Base-by-base conservation (phyloP, 1,140 invertebrate species). In the Augochlora pura region DNA sequence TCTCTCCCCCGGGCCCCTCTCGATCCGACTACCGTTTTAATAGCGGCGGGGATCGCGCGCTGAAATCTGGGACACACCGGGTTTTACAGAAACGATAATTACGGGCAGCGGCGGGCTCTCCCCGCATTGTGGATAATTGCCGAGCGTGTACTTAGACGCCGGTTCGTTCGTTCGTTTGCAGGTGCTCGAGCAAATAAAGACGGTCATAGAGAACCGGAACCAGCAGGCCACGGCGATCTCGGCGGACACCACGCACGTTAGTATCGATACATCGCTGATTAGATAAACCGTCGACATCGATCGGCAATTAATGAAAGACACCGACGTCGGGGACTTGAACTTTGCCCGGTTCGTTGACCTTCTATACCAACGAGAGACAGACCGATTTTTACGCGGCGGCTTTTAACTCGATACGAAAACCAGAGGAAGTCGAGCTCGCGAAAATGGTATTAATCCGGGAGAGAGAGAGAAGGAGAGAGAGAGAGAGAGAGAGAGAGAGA, bases 151-250 rank as follows among this genome's bases (percentile, higher is more conserved):
- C 25, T 46, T 46, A 46, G 42, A 42, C 39, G 64, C 67, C 16
- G 42, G 21, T 71, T 85, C 75, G 83, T 87, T 85, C 75, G 83
- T 87, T 86, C 77, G 83, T 87, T 87, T 73, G 60, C 81, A 93
- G 92, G 91, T 93, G 82, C 86, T 93, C 77, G 92, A 93, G 81
- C 92, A 92, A 88, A 93, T 93, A 86, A 92, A 93, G 84, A 92
- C 91, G 52, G 92, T 91, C 78, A 92, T 93, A 87, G 92, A 93
- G 87, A 92, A 88, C 83, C 88, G 91, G 72, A 93, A 93, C 72
- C 92, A 93, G 74, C 85, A 90, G 66, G 88, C 89, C 59, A 88
- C 89, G 64, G 74, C 87, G 69, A 87, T 86, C 71, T 90, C 88
- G 12, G 76, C 88, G 23, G 88, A 87, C 64, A 80, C 82, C 57